phyloP scores from a whole-genome alignment of 2,888 invertebrate species.

The Pammene aurita region DNA sequence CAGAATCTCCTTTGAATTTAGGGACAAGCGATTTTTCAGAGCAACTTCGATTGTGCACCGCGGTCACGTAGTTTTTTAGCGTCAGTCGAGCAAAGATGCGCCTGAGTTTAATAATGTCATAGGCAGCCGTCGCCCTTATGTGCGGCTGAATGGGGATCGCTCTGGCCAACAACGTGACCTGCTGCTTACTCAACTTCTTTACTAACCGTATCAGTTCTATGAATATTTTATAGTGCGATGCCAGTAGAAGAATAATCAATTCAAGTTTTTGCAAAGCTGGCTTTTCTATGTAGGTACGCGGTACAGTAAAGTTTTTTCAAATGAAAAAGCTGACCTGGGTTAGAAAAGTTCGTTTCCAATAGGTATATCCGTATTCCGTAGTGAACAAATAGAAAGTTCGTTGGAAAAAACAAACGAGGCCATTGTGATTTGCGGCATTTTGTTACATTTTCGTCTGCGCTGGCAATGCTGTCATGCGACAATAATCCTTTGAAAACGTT shows the following conservation, averaged over 20 bases:
- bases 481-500: constrained; percentile 73
- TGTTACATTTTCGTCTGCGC: constrained; percentile 54
- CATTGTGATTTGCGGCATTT: constrained; percentile 63
- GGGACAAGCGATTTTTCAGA: constrained; percentile 68
- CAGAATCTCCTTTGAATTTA: constrained; percentile 66
- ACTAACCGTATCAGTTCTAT: constrained; percentile 26
- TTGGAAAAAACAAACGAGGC: constrained; percentile 56
- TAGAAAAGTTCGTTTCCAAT: constrained; percentile 47
- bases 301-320: not conserved
- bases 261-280: constrained; percentile 1
- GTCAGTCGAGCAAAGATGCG: constrained; percentile 73
- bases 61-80: constrained; percentile 78
- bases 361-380: constrained; percentile 53
- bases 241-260: constrained; percentile 14
- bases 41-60: constrained; percentile 66
- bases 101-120: constrained; percentile 79
- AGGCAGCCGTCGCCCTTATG: constrained; percentile 55
- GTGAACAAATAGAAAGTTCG: constrained; percentile 38
- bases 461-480: constrained; percentile 62
- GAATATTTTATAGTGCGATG: constrained; percentile 36
- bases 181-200: constrained; percentile 35
- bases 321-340: constrained; percentile 15
- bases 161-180: constrained; percentile 53
- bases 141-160: constrained; percentile 46
- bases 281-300: not conserved